phyloP scores from a whole-genome alignment of 2,113 vertebrate genomes.

The Himantopus leucocephalus region DNA sequence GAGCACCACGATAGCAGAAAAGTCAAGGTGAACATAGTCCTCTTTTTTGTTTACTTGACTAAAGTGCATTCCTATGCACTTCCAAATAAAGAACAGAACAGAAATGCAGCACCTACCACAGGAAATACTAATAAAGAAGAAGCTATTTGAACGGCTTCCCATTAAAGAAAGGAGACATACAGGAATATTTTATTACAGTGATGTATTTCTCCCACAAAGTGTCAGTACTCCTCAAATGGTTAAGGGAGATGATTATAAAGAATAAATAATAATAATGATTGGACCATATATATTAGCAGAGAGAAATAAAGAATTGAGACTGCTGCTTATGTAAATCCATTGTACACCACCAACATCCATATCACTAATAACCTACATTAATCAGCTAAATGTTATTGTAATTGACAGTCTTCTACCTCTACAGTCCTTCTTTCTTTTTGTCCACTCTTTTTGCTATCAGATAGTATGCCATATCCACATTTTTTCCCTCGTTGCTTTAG shows the following conservation, averaged over 20 bases:
- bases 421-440: neutral
- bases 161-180: neutral
- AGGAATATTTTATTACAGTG: neutral
- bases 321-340: neutral
- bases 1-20: neutral
- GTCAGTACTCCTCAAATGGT: neutral
- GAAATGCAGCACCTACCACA: neutral
- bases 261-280: neutral
- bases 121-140: neutral
- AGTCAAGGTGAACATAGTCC: neutral
- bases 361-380: neutral
- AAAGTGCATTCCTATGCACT: neutral
- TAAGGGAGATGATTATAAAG: neutral
- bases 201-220: neutral
- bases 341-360: neutral
- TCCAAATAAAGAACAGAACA: neutral
- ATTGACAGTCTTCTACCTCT: neutral
- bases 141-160: neutral
- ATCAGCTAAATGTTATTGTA: neutral
- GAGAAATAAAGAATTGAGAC: neutral
- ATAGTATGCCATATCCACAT: accelerated
- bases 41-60: conserved; percentile 7
- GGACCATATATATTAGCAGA: neutral
- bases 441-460: neutral
- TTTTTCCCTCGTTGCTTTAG: accelerated